phyloP scores from a whole-genome alignment of 2,797 vertebrate species.

The Australoheros facetus region DNA sequence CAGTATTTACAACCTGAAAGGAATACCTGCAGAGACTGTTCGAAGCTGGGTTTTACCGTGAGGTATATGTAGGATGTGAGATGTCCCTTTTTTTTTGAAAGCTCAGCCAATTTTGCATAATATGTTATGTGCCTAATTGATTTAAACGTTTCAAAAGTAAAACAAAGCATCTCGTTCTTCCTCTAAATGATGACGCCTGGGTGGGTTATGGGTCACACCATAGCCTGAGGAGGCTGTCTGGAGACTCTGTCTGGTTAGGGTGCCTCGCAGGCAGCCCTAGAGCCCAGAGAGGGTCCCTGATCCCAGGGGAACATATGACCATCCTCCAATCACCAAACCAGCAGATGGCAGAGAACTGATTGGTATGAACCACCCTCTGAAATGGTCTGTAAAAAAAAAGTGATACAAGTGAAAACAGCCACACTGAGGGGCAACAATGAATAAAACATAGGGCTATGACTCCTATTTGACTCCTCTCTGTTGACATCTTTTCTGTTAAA shows the following conservation, averaged over 20 bases:
- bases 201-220: constrained; percentile 17
- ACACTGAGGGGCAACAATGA: constrained; percentile 44
- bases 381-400: constrained; percentile 48
- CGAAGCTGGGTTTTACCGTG: neutral
- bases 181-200: neutral
- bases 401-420: constrained; percentile 44
- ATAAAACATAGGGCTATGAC: constrained; percentile 72
- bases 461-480: constrained; percentile 63
- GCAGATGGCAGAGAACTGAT: constrained; percentile 62
- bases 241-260: constrained; percentile 53
- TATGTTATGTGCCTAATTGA: neutral
- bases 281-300: constrained; percentile 31
- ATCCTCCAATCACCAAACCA: constrained; percentile 36
- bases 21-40: neutral
- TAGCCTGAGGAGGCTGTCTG: constrained; percentile 60
- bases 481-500: constrained; percentile 29
- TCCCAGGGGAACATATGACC: constrained; percentile 50
- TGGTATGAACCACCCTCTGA: constrained; percentile 19
- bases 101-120: neutral
- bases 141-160: neutral
- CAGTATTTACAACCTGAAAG: neutral
- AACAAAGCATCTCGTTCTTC: neutral
- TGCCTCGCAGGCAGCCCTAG: constrained; percentile 51
- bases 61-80: neutral
- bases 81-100: neutral